Conservation (phyloP, 2,888 invertebrate species). For the Lithodes maja region DNA sequence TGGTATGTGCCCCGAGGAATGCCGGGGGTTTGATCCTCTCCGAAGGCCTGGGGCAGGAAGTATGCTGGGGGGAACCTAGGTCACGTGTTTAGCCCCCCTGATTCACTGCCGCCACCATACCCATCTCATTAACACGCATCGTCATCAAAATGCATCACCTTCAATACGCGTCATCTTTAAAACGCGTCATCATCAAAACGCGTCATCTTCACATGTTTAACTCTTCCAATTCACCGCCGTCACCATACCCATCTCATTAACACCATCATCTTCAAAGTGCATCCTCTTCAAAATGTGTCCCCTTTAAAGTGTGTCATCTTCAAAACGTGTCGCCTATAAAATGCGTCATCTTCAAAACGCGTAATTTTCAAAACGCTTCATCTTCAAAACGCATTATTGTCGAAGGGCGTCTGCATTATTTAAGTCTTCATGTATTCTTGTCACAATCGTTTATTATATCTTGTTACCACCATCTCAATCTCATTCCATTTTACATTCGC, state of each 20-base stretch:
- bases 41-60: constrained; percentile 38
- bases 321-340: not conserved
- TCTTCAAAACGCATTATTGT: not conserved
- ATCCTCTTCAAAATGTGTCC: no score
- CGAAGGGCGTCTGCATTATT: no score
- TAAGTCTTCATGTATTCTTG: no score
- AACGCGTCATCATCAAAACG: not conserved
- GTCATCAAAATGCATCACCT: not conserved
- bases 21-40: constrained; percentile 21
- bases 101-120: not conserved
- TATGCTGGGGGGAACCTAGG: constrained; percentile 43
- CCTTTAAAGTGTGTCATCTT: not conserved
- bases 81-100: not conserved
- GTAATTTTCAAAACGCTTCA: no score
- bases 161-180: not conserved
- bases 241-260: not conserved
- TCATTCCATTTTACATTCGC: no score
- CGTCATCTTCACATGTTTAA: not conserved
- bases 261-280: not conserved
- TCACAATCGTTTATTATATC: no score
- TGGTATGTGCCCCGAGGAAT: constrained; percentile 10
- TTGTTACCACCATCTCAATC: no score
- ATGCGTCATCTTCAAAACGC: not conserved
- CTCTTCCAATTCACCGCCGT: not conserved
- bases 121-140: not conserved